Evolutionary conservation across 2,113 vertebrate genomes (phyloP).

Genomic region (Sturnira hondurensis): DNA sequence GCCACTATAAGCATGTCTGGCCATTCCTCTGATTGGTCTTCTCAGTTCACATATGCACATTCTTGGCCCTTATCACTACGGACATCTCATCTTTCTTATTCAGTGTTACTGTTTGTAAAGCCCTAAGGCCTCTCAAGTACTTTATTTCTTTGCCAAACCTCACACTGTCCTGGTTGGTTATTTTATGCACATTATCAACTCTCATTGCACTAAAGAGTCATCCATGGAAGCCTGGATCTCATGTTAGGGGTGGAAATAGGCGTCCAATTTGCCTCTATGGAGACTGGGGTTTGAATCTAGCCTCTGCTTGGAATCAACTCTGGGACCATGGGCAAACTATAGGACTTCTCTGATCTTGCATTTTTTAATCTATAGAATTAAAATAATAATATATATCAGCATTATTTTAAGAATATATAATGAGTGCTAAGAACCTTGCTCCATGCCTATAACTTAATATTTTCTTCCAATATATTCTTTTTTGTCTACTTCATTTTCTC

Average conservation of each 20-base stretch:
- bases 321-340: background rate
- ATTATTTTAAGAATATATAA: background rate
- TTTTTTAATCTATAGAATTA: background rate
- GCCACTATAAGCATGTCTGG: fast-evolving
- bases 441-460: background rate
- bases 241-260: background rate
- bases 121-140: background rate
- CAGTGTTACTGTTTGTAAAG: background rate
- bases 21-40: too few relatives aligned
- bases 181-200: background rate
- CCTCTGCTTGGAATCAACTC: background rate
- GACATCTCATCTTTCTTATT: background rate
- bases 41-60: fast-evolving
- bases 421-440: background rate
- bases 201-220: background rate
- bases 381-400: background rate
- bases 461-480: background rate
- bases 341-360: background rate
- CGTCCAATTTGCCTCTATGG: background rate
- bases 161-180: background rate
- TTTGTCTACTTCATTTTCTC: background rate
- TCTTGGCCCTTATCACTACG: background rate
- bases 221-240: background rate
- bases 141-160: background rate
- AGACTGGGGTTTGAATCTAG: background rate